Base-by-base conservation (phyloP, 2,797 vertebrate genomes). In the Hipposideros larvatus region DNA sequence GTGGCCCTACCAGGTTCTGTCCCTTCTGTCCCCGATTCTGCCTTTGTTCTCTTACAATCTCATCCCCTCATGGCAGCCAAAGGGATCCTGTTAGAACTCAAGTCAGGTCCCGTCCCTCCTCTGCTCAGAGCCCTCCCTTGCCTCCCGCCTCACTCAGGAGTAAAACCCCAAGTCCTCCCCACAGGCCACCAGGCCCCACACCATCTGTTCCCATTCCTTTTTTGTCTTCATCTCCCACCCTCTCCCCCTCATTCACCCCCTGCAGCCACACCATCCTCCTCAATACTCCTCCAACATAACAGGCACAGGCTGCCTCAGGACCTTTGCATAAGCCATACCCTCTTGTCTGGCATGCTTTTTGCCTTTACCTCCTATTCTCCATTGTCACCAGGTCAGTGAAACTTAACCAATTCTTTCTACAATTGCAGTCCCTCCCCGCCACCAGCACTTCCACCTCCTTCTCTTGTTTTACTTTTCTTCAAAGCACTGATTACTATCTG, bases 251-350 rank as follows among this genome's bases (percentile, higher is more conserved):
- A 37, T 11, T 24, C 71, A 21, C 8, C 5, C 41, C 51, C 16
- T 43, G 48, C 14, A 19, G 28, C 19, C 63, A 74, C 21, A 15
- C 14, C 26, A 13, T 75, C 22, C 63, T 16, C 41, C 53, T 59
- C 2, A 2, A 21, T 3, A 13, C 18, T 5, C 28, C 19, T 31
- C n/a, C 18, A 0, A 22, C 53, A 13, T 2, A 13, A 22, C 10
- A 18, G 86, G 46, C 16, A 11, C 43, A 6, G 0, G 3, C 43
- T 68, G 57, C 59, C 91, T 15, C 80, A 13, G 75, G 92, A 34
- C 79, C 61, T 88, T 53, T 93, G 82, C 48, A 41, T 1, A 0
- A 2, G 48, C 61, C 5, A 15, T 14, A 5, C 66, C 28, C 10
- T 1, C 59, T 37, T 48, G 59, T 16, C 71, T 4, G 16, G 9